phyloP scores from a whole-genome alignment of 2,888 invertebrate genomes.

The Zygogramma bicolorata region DNA sequence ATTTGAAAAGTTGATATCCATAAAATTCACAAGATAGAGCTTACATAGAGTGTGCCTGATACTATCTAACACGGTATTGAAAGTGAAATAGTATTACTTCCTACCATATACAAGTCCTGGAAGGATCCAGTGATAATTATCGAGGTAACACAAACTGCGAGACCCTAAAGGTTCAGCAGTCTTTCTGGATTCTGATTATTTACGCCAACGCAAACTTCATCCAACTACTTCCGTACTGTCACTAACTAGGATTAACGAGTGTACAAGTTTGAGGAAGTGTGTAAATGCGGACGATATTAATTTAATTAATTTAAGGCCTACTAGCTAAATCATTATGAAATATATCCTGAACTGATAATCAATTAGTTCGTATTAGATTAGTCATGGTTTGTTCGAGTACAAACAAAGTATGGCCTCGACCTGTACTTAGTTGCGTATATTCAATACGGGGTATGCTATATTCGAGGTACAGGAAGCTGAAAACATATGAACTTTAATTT shows the following conservation, averaged over 20 bases:
- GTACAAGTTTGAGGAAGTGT: neutral
- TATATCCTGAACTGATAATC: neutral
- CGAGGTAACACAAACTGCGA: neutral
- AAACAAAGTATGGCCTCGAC: too few relatives aligned
- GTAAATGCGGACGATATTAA: neutral
- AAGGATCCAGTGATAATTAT: too few relatives aligned
- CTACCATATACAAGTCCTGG: too few relatives aligned
- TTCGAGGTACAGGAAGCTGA: too few relatives aligned
- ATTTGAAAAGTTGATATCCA: too few relatives aligned
- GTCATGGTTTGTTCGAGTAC: neutral
- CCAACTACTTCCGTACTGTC: neutral
- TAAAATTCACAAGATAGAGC: too few relatives aligned
- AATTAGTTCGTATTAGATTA: neutral
- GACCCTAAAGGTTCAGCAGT: neutral
- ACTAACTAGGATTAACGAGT: neutral
- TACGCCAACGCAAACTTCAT: neutral
- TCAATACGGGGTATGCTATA: too few relatives aligned
- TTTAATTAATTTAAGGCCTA: neutral
- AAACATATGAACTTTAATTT: too few relatives aligned
- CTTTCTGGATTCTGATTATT: neutral
- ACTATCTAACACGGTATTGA: too few relatives aligned
- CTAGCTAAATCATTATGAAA: neutral
- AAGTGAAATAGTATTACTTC: too few relatives aligned
- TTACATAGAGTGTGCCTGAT: too few relatives aligned
- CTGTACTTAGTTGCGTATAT: too few relatives aligned